These are phyloP conservation scores for Leptinotarsa haldemani DNA, from an alignment of 2,888 invertebrate genomes.

Conservation along the genomic window DNA sequence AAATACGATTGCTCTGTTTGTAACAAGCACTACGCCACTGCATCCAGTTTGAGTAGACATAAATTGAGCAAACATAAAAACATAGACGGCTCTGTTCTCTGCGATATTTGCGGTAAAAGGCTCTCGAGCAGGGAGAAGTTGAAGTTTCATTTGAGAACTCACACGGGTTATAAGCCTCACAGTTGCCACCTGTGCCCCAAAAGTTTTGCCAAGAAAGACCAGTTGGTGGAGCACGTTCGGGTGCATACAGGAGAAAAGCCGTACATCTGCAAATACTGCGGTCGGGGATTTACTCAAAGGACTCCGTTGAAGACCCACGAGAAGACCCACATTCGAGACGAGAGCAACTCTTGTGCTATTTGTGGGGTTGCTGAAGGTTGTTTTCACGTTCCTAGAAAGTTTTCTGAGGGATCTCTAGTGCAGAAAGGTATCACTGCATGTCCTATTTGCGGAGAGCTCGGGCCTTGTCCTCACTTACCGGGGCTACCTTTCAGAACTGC, in stretches of 20 bases:
- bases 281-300: slow-evolving; percentile 67
- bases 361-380: slow-evolving; percentile 47
- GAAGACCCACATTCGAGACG: slow-evolving; percentile 72
- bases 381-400: slow-evolving; percentile 22
- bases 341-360: slow-evolving; percentile 67
- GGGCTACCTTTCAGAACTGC: slow-evolving; percentile 18
- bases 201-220: slow-evolving; percentile 66
- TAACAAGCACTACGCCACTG: slow-evolving; percentile 61
- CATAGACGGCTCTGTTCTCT: slow-evolving; percentile 68
- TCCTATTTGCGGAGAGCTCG: slow-evolving; percentile 25
- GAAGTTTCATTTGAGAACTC: slow-evolving; percentile 61
- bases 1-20: slow-evolving; percentile 62
- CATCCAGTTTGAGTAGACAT: slow-evolving; percentile 58
- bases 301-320: slow-evolving; percentile 72
- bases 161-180: slow-evolving; percentile 67
- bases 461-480: slow-evolving; percentile 32
- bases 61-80: slow-evolving; percentile 56
- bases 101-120: slow-evolving; percentile 70
- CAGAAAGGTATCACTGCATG: slow-evolving; percentile 27
- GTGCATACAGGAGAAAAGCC: slow-evolving; percentile 62
- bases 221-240: slow-evolving; percentile 61
- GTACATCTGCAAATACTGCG: slow-evolving; percentile 58
- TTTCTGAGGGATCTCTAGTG: background rate
- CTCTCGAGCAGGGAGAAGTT: slow-evolving; percentile 63
- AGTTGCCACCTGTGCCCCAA: slow-evolving; percentile 64